Base-by-base conservation (phyloP, 2,113 vertebrate genomes). In the Lipotes vexillifer region DNA sequence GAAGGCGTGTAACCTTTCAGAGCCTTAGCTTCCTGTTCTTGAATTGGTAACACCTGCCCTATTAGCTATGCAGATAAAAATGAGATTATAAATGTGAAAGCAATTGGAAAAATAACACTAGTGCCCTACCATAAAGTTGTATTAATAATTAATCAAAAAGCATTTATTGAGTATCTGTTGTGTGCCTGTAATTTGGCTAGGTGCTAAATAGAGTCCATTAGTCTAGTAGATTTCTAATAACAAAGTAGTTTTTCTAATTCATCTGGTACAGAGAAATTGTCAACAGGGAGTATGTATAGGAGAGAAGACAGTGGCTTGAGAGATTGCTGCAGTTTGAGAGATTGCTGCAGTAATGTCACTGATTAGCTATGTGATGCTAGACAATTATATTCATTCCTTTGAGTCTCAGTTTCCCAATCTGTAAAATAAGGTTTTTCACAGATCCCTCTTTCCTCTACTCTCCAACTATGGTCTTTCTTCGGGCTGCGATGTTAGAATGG, bases 111-210 rank as follows among this genome's bases (percentile, higher is more conserved):
- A 89, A 68, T 46, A 82, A 77, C 44, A 61, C 27, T 65, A 68
- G 20, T 88, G 57, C 23, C 52, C 41, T 93, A 61, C 59, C 81
- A 95, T 88, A 90, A 95, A 75, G 25, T 78, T 93, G 94, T 78
- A 68, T 93, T 89, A 91, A 89, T 82, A 94, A 92, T 80, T 91
- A 86, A 81, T 68, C 10, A n/a, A 33, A 89, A 83, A 55, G 10
- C 5, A 31, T 87, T 83, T 93, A 71, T 49, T 66, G 57, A 82
- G 17, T 89, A 36, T 77, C 59, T 85, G 20, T 61, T 66, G 15
- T 55, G 1, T 20, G 75, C 31, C 17, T 31, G 61, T 87, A 93
- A 59, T 93, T 93, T 85, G 52, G 31, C 31, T 63, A 49, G 59
- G 31, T 80, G 10, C 41, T 92, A 63, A 81, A 15, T 25, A 66